These are phyloP conservation scores for Tenebrio molitor DNA, from an alignment of 1,140 invertebrate species.

Conservation along the genomic window DNA sequence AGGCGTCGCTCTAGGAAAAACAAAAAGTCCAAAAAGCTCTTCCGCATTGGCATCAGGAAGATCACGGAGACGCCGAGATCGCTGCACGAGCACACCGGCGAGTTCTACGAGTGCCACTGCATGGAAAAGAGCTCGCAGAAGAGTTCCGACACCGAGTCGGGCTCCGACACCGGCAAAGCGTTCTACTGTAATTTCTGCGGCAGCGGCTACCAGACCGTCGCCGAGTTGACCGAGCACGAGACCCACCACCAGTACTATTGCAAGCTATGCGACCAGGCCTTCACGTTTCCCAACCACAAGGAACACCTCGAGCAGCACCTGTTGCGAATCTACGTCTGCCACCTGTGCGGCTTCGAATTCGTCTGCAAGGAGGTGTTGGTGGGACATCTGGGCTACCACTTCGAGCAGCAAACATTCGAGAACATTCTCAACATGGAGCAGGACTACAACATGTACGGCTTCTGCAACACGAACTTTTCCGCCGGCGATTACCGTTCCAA, in stretches of 20 bases:
- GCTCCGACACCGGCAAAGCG: neutral
- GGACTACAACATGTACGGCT: constrained; percentile 20
- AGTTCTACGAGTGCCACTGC: constrained; percentile 18
- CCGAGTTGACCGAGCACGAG: constrained; percentile 9
- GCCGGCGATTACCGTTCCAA: constrained; percentile 14
- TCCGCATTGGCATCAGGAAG: neutral
- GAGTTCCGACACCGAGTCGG: neutral
- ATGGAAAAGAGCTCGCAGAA: neutral
- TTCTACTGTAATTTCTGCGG: constrained; percentile 28
- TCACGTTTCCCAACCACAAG: neutral
- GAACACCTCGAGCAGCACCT: constrained; percentile 14
- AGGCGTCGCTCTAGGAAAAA: neutral
- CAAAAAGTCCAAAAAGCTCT: neutral
- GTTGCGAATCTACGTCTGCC: constrained; percentile 1
- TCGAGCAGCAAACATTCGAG: constrained; percentile 29
- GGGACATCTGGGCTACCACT: constrained; percentile 14
- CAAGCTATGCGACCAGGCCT: constrained; percentile 6
- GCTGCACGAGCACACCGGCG: neutral
- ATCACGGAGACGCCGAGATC: neutral
- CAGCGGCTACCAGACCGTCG: neutral
- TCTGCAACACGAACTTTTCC: constrained; percentile 3
- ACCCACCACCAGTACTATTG: constrained; percentile 11
- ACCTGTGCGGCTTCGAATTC: constrained; percentile 23
- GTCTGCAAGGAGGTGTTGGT: neutral
- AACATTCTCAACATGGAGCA: constrained; percentile 27